Conservation (phyloP, 2,797 vertebrate genomes). For the Pelodytes ibericus region DNA sequence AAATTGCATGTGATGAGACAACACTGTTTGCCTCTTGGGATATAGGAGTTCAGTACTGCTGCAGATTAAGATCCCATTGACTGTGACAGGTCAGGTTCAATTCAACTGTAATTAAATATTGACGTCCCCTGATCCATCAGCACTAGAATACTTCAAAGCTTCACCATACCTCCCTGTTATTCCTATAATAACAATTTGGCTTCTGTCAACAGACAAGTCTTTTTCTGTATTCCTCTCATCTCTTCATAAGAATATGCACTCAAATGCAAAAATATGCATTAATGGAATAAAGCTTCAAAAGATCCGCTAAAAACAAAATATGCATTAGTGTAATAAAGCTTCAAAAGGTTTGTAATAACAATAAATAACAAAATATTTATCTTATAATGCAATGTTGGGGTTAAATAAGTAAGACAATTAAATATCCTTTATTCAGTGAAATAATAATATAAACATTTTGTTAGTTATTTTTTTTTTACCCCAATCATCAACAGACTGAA, state of each 20-base stretch:
- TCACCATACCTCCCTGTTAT: constrained; percentile 19
- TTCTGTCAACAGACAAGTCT: constrained; percentile 41
- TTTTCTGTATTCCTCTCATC: constrained; percentile 22
- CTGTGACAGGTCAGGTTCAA: constrained; percentile 54
- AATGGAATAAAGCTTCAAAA: not conserved
- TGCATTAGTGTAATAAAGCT: not conserved
- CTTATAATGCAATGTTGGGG: no score
- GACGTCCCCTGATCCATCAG: constrained; percentile 46
- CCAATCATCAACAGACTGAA: no score
- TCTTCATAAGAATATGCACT: constrained; percentile 16
- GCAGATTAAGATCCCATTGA: constrained; percentile 52
- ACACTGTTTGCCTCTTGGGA: constrained; percentile 46
- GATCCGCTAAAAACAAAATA: no score
- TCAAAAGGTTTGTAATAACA: no score
- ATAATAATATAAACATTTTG: no score
- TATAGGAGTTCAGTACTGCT: constrained; percentile 41
- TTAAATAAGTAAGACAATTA: no score
- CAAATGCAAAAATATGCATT: constrained; percentile 11
- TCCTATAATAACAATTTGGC: constrained; percentile 38
- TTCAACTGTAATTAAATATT: constrained; percentile 55
- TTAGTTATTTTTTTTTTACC: no score
- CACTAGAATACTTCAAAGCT: constrained; percentile 23
- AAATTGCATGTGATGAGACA: constrained; percentile 47
- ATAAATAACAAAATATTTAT: no score
- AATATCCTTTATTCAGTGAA: no score